Conservation (phyloP, 2,888 invertebrate genomes). For the Euzophera pinguis region DNA sequence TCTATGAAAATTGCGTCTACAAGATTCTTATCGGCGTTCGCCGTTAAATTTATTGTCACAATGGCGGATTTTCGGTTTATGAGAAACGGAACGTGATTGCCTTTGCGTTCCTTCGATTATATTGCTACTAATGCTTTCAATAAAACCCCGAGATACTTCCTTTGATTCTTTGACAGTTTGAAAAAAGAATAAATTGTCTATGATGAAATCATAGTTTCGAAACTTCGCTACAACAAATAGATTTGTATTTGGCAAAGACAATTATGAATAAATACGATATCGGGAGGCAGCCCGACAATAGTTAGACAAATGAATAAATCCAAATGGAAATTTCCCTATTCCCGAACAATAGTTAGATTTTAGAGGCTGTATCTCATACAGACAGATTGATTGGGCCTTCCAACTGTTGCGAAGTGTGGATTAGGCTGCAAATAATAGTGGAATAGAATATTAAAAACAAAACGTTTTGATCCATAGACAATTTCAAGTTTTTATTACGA, state of each 20-base stretch:
- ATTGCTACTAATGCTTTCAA: constrained; percentile 10
- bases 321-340: constrained; percentile 78
- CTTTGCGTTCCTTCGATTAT: constrained; percentile 10
- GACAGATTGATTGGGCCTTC: constrained; percentile 77
- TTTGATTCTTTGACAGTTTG: not conserved
- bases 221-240: constrained; percentile 4
- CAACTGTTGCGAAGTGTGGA: constrained; percentile 52
- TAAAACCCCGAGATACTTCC: not conserved
- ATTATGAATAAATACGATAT: constrained; percentile 52
- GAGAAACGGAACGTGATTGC: constrained; percentile 44
- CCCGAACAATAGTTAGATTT: constrained; percentile 78
- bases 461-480: constrained; percentile 12
- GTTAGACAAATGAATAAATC: constrained; percentile 79
- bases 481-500: not conserved
- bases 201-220: not conserved
- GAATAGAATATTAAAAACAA: not conserved
- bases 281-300: constrained; percentile 62
- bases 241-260: constrained; percentile 17
- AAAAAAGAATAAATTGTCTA: constrained; percentile 5
- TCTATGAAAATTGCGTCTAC: constrained; percentile 77
- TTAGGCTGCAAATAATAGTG: constrained; percentile 24
- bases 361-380: constrained; percentile 76
- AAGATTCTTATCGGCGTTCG: constrained; percentile 75
- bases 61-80: constrained; percentile 54
- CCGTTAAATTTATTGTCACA: constrained; percentile 71